Percentiles rank a stretch among this genome's conserved stretches.
These are phyloP conservation scores for Nudaria mundana DNA, from an alignment of 2,888 invertebrate species.

Conservation along the genomic window DNA sequence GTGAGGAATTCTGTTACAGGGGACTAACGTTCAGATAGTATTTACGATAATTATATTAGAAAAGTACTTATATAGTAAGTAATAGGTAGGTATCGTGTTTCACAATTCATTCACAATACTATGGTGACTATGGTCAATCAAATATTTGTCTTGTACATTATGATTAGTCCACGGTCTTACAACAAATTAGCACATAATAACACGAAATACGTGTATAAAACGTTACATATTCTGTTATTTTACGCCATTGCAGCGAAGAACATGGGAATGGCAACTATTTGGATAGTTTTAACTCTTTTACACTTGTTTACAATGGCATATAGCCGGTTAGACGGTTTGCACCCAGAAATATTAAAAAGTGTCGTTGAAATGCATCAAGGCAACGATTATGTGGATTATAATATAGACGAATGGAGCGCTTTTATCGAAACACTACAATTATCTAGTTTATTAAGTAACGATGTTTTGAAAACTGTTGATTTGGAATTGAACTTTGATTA, in stretches of 20 bases:
- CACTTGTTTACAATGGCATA: conserved; percentile 32
- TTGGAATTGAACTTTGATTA: too few species aligned
- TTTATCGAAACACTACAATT: conserved; percentile 21
- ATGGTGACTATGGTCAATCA: too few species aligned
- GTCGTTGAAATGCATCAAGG: conserved; percentile 40
- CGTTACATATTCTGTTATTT: conserved; percentile 15
- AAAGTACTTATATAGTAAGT: not conserved
- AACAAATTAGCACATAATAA: conserved; percentile 21
- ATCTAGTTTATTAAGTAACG: conserved; percentile 11
- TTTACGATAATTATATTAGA: too few species aligned
- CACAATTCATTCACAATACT: conserved; percentile 8
- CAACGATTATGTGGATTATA: conserved; percentile 61
- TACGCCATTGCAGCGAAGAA: conserved; percentile 16
- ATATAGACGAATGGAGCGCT: conserved; percentile 38
- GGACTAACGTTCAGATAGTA: too few species aligned
- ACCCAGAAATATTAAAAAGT: conserved; percentile 57
- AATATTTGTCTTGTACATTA: conserved; percentile 20
- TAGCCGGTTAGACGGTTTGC: conserved; percentile 46
- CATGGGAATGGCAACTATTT: conserved; percentile 48
- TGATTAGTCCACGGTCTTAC: conserved; percentile 11
- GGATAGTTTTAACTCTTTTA: conserved; percentile 37
- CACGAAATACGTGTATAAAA: conserved; percentile 28
- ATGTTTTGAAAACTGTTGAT: conserved; percentile 5
- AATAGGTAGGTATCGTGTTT: conserved; percentile 5
- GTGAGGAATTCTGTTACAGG: too few species aligned